Conservation (phyloP, 2,888 invertebrate genomes). For the Rhogogaster chlorosoma region DNA sequence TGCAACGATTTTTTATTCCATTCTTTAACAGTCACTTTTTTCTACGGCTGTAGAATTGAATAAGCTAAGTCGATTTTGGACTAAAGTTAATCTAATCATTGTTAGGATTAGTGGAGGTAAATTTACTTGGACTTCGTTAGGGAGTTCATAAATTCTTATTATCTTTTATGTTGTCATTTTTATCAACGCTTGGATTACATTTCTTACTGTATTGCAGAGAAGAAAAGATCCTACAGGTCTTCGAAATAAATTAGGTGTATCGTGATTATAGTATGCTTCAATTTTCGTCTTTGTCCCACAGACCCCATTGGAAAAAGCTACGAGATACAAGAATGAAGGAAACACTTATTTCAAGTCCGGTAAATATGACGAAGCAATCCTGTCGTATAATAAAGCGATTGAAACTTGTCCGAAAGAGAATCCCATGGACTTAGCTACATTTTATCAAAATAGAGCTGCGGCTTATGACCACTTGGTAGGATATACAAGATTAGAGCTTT, state of each 20-base stretch:
- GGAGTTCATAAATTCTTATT: background rate
- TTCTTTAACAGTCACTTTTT: background rate
- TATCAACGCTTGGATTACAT: background rate
- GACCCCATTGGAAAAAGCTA: conserved; percentile 87
- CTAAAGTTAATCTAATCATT: background rate
- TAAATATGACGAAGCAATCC: conserved; percentile 94
- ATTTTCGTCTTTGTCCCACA: conserved; percentile 62
- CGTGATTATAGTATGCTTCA: background rate
- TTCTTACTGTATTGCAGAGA: background rate
- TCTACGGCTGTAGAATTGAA: background rate
- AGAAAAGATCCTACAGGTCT: background rate
- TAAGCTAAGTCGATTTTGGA: background rate
- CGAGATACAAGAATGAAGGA: conserved; percentile 91
- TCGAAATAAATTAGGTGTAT: background rate
- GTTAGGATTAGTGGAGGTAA: background rate
- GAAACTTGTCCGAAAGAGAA: conserved; percentile 90
- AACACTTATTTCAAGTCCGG: conserved; percentile 92
- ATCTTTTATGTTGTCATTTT: background rate
- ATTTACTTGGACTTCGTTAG: background rate
- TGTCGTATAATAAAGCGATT: conserved; percentile 95
- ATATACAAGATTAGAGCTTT: conserved; percentile 24
- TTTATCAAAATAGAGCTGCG: conserved; percentile 97
- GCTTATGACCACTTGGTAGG: conserved; percentile 92
- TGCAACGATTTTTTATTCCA: background rate
- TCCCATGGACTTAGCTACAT: conserved; percentile 89